Percentiles rank a stretch among this genome's conserved stretches.
Conservation (phyloP, 2,797 vertebrate genomes). For the Crotalus adamanteus region DNA sequence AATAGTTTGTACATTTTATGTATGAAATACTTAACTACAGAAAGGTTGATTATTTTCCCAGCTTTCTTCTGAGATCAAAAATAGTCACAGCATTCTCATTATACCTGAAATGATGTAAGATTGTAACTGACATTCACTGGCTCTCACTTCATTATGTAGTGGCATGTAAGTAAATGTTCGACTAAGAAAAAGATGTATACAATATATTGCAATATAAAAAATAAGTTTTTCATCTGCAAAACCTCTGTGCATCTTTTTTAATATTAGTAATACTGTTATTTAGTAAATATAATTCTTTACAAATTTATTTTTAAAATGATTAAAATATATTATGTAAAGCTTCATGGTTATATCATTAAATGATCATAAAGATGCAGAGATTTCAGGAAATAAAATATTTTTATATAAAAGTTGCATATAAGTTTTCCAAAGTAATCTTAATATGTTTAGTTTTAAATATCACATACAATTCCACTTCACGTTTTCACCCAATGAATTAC, state of each 20-base stretch:
- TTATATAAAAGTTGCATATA: not conserved
- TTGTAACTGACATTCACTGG: not conserved
- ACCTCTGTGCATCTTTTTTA: not conserved
- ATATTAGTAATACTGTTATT: not conserved
- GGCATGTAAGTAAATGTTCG: not conserved
- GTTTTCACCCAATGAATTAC: not conserved
- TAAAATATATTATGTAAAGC: not conserved
- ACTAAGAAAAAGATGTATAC: not conserved
- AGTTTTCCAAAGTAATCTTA: not conserved
- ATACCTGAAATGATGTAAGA: not conserved
- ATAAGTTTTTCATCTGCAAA: not conserved
- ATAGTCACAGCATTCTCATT: not conserved
- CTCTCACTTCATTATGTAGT: not conserved
- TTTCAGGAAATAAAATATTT: not conserved
- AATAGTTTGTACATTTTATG: not conserved
- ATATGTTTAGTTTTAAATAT: not conserved
- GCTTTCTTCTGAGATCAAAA: not conserved
- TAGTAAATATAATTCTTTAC: not conserved
- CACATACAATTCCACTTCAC: conserved; percentile 9
- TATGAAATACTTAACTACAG: not conserved
- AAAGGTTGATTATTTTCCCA: not conserved
- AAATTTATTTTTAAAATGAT: not conserved
- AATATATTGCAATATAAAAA: not conserved
- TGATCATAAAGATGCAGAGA: not conserved
- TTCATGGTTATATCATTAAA: not conserved